Conservation (phyloP, 2,113 vertebrate species). For the Otus sunia region DNA sequence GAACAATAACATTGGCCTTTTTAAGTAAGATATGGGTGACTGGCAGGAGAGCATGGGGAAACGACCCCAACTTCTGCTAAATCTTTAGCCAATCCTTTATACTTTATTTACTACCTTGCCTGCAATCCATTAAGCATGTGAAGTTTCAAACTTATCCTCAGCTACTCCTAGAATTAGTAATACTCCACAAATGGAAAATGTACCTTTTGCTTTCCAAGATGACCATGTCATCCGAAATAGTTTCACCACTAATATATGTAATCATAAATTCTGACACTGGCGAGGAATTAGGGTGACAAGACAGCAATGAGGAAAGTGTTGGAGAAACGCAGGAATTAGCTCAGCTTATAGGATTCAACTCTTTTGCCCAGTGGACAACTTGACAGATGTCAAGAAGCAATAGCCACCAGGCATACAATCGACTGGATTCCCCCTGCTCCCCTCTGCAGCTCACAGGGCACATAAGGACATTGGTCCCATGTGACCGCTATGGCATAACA, state of each 20-base stretch:
- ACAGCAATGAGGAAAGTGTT: conserved; percentile 40
- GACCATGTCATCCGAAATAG: neutral
- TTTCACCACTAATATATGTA: neutral
- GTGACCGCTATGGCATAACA: accelerated
- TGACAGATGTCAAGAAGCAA: neutral
- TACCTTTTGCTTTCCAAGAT: conserved; percentile 48
- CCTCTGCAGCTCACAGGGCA: neutral
- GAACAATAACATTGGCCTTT: neutral
- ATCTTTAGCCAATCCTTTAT: neutral
- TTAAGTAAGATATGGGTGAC: neutral
- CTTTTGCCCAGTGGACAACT: neutral
- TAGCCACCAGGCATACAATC: neutral
- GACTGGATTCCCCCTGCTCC: neutral
- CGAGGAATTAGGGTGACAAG: neutral
- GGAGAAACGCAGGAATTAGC: neutral
- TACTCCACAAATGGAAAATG: conserved; percentile 15
- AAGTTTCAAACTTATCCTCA: conserved; percentile 9
- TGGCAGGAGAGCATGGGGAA: neutral
- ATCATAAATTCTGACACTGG: neutral
- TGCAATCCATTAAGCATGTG: neutral
- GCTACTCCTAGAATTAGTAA: conserved; percentile 27
- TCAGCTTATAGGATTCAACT: neutral
- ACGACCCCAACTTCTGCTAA: neutral
- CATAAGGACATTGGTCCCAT: neutral
- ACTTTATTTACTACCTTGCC: neutral